Evolutionary conservation across 2,113 vertebrate genomes (phyloP), one percentile per base, ranked within the genome.

Genomic region (Sphyrna mokarran): DNA sequence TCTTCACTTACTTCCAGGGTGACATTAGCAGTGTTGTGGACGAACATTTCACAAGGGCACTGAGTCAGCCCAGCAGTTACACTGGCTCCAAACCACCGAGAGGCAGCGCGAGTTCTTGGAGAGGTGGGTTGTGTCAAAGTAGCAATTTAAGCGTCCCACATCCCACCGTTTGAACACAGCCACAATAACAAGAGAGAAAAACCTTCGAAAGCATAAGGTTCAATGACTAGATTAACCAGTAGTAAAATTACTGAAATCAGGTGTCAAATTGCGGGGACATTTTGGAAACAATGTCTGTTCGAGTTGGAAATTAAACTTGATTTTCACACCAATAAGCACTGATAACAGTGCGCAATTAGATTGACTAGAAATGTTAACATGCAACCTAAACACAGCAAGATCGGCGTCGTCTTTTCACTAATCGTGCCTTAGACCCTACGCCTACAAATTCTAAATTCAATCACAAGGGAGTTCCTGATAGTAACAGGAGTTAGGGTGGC

Each of bases 1-100:
- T 99, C 95, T 99, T 99, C 98, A 99, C 98, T 40, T 99, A 99
- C 97, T 99, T 99, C 97, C 99, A 99, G 96, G 99, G 99, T 33
- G 99, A 99, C 97, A 99, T 99, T 97, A 99, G 99, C 96, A 97
- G 98, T 0, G 99, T 99, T 96, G 99, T 99, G 96, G 99, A 99
- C 16, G 98, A 99, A 96, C 99, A 99, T 97, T 99, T 99, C 98
- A 99, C 98, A 97, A 98, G 99, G 95, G 99, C 99, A 0, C 98
- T 99, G 85, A 99, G 99, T 97, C 99, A 99, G 97, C 97, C 98
- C 86, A 98, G 98, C 95, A 98, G 97, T 96, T 98, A 97, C 96
- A 97, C 97, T 0, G 96, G 98, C 96, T 96, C 96, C 93, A 99
- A 98, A 97, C 95, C 94, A 0, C 63, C 97, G 0, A 87, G 94